Percentiles rank a stretch among this genome's conserved stretches.
Conservation (phyloP, 2,113 vertebrate genomes). For the Leucosticte australis region DNA sequence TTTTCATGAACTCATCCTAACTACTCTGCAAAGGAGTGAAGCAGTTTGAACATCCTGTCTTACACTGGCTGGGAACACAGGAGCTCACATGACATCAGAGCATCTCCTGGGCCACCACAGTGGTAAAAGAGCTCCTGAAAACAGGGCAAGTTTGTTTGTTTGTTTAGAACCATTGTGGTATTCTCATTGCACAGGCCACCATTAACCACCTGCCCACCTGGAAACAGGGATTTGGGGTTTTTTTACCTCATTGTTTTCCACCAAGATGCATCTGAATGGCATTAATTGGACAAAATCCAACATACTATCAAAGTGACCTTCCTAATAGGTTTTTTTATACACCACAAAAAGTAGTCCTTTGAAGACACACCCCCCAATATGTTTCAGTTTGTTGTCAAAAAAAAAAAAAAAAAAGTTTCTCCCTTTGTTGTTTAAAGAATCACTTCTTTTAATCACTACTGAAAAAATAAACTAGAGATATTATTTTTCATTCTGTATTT, state of each 20-base stretch:
- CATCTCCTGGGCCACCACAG: not conserved
- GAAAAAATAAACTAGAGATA: not conserved
- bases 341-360: not conserved
- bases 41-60: not conserved
- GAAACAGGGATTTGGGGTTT: not conserved
- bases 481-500: conserved; percentile 8
- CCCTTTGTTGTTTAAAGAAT: not conserved
- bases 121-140: not conserved
- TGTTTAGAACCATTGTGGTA: not conserved
- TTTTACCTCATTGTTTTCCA: not conserved
- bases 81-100: not conserved
- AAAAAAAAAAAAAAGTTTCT: not conserved
- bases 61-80: not conserved
- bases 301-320: not conserved
- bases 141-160: not conserved
- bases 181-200: rapidly evolving
- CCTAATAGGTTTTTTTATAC: not conserved
- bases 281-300: not conserved
- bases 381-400: not conserved
- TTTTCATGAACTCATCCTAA: not conserved
- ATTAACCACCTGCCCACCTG: not conserved
- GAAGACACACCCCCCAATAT: not conserved
- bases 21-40: not conserved
- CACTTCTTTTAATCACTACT: not conserved
- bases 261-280: not conserved